phyloP scores from a whole-genome alignment of 2,797 vertebrate species.

The Crocidura indochinensis region DNA sequence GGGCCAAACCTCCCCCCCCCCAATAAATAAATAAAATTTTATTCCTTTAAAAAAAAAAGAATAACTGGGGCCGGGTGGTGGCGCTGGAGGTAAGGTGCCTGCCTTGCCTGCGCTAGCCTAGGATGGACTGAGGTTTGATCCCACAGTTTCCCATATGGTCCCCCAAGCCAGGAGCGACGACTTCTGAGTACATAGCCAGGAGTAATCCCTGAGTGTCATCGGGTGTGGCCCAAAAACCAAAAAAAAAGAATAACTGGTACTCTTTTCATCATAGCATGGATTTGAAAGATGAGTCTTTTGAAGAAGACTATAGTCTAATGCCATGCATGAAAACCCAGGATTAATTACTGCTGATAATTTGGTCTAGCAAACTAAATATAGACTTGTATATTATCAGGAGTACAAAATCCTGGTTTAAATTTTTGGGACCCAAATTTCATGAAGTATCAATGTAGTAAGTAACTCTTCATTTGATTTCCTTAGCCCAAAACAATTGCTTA shows the following conservation, averaged over 20 bases:
- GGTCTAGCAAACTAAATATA: not conserved
- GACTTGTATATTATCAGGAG: not conserved
- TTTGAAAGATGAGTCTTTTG: conserved; percentile 53
- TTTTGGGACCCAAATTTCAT: conserved; percentile 14
- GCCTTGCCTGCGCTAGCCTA: too few species aligned
- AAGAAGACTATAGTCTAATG: conserved; percentile 2
- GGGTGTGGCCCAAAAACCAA: too few species aligned
- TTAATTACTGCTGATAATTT: not conserved
- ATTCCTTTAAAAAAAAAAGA: not conserved
- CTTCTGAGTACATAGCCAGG: too few species aligned
- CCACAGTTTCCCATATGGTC: too few species aligned
- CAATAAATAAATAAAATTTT: too few species aligned
- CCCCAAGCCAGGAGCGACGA: too few species aligned
- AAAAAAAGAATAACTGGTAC: conserved; percentile 12
- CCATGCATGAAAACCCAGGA: conserved; percentile 11
- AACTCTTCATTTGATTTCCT: not conserved
- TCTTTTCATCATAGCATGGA: conserved; percentile 18
- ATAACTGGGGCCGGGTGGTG: too few species aligned
- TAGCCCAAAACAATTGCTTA: not conserved
- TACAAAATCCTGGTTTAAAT: not conserved
- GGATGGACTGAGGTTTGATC: too few species aligned
- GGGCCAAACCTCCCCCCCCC: too few species aligned
- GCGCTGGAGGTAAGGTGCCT: too few species aligned
- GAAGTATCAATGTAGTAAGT: not conserved
- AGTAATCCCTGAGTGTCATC: too few species aligned